Base-by-base conservation (phyloP, 2,888 invertebrate genomes). In the Pterostichus niger region DNA sequence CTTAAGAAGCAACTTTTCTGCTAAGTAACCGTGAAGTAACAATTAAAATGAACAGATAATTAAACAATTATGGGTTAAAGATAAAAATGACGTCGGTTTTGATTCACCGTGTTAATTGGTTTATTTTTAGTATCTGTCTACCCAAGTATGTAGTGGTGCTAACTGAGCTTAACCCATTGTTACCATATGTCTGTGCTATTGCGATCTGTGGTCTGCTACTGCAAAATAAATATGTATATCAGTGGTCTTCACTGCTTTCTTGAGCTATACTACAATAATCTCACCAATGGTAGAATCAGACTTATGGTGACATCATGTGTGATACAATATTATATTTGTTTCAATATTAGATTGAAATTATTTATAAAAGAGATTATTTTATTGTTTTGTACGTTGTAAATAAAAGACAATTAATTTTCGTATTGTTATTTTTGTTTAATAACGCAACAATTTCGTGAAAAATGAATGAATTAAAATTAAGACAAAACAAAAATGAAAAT, bases 171-270 rank as follows among this genome's bases (percentile, higher is more conserved):
- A 78, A 54, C 13, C 54, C 35, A 77, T 78, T 78, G 79, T 79
- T 79, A 79, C 64, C 79, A 79, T 79, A 79, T 49, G 78, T 78
- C 78, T 78, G 76, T 76, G 77, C 77, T 78, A 78, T 61, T 61
- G 78, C 78, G 31, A 61, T 59, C 61, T 61, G 78, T 78, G 49
- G 75, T 75, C 54, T 75, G 77, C 54, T 77, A 52, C 46, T 71
- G 71, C 49, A 71, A 46, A 40, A 77, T 40, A 40, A 40, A 9
- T 40, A 40, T 17, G 13, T 77, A 77, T 31, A 35, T 71, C 68
- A 6, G 68, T 40, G 68, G 49, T 71, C 9, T 46, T 71, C 71
- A 71, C 71, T 46, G 46, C 44, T 71, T 71, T 75, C 52, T 52
- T 49, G 24, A 54, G 9, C 15, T 54, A 15, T 54, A 56, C 17